These are phyloP conservation scores for Amphipyra berbera DNA, from an alignment of 2,888 invertebrate genomes.

Conservation along the genomic window DNA sequence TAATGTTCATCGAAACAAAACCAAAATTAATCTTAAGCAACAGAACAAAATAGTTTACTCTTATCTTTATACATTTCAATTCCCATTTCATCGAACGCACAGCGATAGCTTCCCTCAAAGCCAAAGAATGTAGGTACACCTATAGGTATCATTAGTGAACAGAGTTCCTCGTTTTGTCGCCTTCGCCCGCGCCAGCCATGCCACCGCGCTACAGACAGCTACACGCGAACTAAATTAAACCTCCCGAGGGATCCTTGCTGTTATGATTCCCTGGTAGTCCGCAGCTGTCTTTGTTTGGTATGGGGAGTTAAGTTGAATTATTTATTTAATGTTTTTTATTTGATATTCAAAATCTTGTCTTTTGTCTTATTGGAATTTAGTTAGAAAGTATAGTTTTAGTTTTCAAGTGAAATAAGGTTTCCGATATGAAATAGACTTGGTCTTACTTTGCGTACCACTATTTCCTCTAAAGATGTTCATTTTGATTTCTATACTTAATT, in stretches of 20 bases:
- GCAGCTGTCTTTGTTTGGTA: conserved; percentile 52
- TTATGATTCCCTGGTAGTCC: conserved; percentile 58
- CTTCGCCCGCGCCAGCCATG: conserved; percentile 35
- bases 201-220: conserved; percentile 57
- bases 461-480: too few species aligned
- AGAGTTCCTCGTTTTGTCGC: conserved; percentile 14
- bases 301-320: not conserved
- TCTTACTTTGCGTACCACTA: too few species aligned
- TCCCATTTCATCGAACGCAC: not conserved
- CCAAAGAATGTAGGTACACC: conserved; percentile 6
- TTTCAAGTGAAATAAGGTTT: too few species aligned
- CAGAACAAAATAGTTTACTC: too few species aligned
- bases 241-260: conserved; percentile 63
- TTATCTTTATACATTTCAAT: too few species aligned
- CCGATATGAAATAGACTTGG: too few species aligned
- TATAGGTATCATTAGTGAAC: conserved; percentile 49
- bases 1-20: too few species aligned
- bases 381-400: not conserved
- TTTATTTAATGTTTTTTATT: not conserved
- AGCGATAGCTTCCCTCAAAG: not conserved
- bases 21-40: too few species aligned
- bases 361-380: not conserved
- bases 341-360: not conserved
- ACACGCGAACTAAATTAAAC: conserved; percentile 74
- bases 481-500: too few species aligned